Conservation (phyloP, 2,888 invertebrate genomes). For the Anoplius nigerrimus region DNA sequence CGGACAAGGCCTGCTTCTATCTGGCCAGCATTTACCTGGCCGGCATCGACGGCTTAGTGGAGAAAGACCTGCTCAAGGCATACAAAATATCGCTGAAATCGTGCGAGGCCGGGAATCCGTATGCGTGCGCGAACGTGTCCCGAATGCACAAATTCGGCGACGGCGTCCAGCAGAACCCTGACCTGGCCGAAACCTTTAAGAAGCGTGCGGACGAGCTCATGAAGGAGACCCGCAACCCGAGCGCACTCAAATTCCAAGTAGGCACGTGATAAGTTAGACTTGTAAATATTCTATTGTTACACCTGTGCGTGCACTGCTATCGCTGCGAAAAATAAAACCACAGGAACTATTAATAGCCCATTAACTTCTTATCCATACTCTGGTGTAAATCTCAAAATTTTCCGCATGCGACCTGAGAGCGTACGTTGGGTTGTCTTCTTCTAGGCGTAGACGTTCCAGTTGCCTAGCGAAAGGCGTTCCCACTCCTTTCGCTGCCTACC, state of each 20-base stretch:
- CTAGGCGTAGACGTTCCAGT: too few relatives aligned
- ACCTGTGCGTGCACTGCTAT: background rate
- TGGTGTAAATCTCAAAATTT: too few relatives aligned
- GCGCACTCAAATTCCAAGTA: slow-evolving; percentile 75
- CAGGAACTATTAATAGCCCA: too few relatives aligned
- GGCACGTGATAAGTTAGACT: slow-evolving; percentile 62
- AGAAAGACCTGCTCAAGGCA: slow-evolving; percentile 85
- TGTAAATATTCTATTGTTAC: too few relatives aligned
- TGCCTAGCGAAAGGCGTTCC: too few relatives aligned
- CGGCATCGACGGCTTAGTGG: slow-evolving; percentile 81
- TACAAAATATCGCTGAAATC: slow-evolving; percentile 86
- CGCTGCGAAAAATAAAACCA: too few relatives aligned
- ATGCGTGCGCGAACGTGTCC: slow-evolving; percentile 93
- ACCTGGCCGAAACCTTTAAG: slow-evolving; percentile 84
- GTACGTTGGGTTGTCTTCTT: too few relatives aligned
- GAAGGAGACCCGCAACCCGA: slow-evolving; percentile 78
- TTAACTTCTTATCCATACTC: too few relatives aligned
- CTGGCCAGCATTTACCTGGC: slow-evolving; percentile 87
- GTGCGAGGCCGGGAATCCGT: slow-evolving; percentile 90
- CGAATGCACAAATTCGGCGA: slow-evolving; percentile 91
- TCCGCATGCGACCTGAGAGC: too few relatives aligned
- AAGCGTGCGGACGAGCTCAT: slow-evolving; percentile 83
- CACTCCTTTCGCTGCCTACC: too few relatives aligned
- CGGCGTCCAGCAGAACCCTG: slow-evolving; percentile 84
- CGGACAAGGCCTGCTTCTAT: slow-evolving; percentile 86